Evolutionary conservation across 2,797 vertebrate genomes (phyloP), one percentile per base, ranked within the genome.

Genomic region (Danionella dracula): DNA sequence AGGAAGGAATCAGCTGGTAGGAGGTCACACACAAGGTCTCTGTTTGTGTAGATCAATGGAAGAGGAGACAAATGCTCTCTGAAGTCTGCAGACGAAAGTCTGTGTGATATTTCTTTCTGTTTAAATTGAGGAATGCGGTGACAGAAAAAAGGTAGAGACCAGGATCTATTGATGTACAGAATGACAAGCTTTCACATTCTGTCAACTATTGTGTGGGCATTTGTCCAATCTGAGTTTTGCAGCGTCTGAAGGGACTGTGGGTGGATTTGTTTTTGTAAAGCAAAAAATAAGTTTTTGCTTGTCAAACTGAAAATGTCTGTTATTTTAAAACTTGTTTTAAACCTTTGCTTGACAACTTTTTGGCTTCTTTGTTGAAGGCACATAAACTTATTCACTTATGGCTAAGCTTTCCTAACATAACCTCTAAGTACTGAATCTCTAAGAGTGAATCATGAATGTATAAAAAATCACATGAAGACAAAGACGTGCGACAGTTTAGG

Each of bases 101-200:
- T 29, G 48, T 34, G 16, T 34, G 13, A 23, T n/a, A 56, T 48
- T 57, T 11, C 9, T 66, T 56, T 32, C 32, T 23, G 31, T 29
- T 16, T 10, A 1, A 32, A 12, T 44, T n/a, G 19, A 38, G 31
- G 34, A 4, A 50, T 59, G 56, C 40, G n/a, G 1, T 2, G 56
- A n/a, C n/a, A n/a, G n/a, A n/a, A n/a, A n/a, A n/a, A n/a, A 20
- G 16, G 4, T 1, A 37, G 32, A 44, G 27, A 53, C 23, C 51
- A 42, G 11, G 17, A 12, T 21, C 49, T 54, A 9, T 35, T 46
- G 46, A 48, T 46, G 13, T 56, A n/a, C n/a, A n/a, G n/a, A n/a
- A 12, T 66, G 63, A 66, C 63, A 56, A 32, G 40, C 40, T 65
- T 49, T 55, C 62, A 63, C 19, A 66, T n/a, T n/a, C n/a, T 48